Evolutionary conservation across 2,888 invertebrate genomes (phyloP), one percentile per base, ranked within the genome.

Genomic region (Andrena trimmerana): DNA sequence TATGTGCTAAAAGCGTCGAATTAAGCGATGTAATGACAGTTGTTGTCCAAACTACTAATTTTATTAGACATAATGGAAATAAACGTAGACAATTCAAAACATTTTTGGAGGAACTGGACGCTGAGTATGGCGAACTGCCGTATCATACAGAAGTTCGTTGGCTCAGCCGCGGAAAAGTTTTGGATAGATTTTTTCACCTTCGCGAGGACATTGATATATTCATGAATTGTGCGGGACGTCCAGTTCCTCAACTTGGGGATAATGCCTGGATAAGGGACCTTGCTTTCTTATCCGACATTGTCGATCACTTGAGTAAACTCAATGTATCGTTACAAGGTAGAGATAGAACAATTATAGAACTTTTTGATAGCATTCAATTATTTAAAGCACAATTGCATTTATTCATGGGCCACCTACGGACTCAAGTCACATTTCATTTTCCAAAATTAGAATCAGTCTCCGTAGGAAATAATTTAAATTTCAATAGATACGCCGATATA

Each of bases 91-190:
- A 79, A 24, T 74, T 79, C 16, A 54, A 36, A 27, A 24, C n/a
- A 16, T 57, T 79, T 31, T 13, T 74, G 3, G 36, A 36, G 10
- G 78, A 79, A 69, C 20, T 20, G 20, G 20, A 20, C 20, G 20
- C 20, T 20, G 20, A 20, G 20, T 20, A 20, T 20, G 20, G 20
- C 20, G 20, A 20, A 20, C 20, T 20, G 20, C 20, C 20, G 20
- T 20, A 20, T 20, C 20, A 20, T 20, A 20, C 20, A 20, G 20
- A 20, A 20, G 20, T 20, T 20, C 20, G 20, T 20, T 20, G 20
- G 20, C n/a, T 80, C 27, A 70, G 60, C 60, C 75, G 75, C 7
- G 76, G 59, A 54, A 76, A 66, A 63, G 16, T 50, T 8, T 57
- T 70, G 27, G 27, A 70, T 13, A 20, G 54, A 57, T 80, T 71